Base-by-base conservation (phyloP, 2,888 invertebrate genomes). In the Odontothrips loti region DNA sequence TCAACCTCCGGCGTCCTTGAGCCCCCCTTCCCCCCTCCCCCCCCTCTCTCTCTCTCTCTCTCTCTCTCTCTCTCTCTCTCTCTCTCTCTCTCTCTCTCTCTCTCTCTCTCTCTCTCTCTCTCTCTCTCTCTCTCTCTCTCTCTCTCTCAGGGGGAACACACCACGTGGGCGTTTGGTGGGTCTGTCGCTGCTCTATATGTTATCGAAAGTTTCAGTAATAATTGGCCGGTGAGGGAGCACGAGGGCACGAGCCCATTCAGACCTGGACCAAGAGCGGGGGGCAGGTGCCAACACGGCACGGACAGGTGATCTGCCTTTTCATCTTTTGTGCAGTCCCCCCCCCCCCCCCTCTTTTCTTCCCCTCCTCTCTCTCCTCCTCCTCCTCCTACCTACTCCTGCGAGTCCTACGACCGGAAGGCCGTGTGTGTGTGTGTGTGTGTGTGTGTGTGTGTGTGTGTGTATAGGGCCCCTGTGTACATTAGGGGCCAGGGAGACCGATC, bases 181-280 rank as follows among this genome's bases (percentile, higher is more conserved):
- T 6, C 34, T 2, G 34, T 43, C 34, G 3, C 34, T 43, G 34
- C 34, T 43, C 34, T 43, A 43, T 43, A 43, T 43, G 34, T n/a
- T 58, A 58, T 58, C 58, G 58, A 15, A 58, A 58, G 58, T 58
- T 58, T 58, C n/a, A 58, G n/a, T 58, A 58, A n/a, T 58, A 58
- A 58, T 58, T 58, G 58, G 58, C 34, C 34, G 34, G 58, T 0
- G 58, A n/a, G 15, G 17, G 58, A 58, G 6, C 58, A 11, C n/a
- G 58, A 20, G 58, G 58, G 58, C 58, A 12, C 58, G 58, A 58
- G 58, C 58, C 58, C 58, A 43, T 43, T 43, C 3, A 43, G 34
- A 43, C 34, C 34, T 43, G 34, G 34, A 43, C 34, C 34, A 43
- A 43, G 23, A 23, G 68, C 10, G 68, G 68, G 23, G 68, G 27